phyloP scores from a whole-genome alignment of 2,797 vertebrate species.

The Eleutherodactylus coqui region DNA sequence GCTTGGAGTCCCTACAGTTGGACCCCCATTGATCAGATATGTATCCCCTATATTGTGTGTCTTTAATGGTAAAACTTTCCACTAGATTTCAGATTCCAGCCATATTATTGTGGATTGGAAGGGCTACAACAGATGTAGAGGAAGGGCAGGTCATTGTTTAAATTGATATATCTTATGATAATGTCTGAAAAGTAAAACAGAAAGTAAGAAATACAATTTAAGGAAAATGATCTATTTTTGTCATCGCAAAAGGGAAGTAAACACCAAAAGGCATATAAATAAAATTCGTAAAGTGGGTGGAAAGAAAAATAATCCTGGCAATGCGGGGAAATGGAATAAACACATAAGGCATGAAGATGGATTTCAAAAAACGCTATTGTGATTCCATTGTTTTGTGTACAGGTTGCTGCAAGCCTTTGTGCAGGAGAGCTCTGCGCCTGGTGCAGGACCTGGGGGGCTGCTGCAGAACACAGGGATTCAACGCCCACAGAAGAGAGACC shows the following conservation, averaged over 20 bases:
- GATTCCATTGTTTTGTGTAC: not conserved
- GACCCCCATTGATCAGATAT: too few relatives aligned
- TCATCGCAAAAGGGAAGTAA: constrained; percentile 20
- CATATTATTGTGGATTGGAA: not conserved
- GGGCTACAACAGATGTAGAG: not conserved
- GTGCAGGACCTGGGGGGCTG: too few relatives aligned
- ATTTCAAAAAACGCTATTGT: not conserved
- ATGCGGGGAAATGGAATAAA: not conserved
- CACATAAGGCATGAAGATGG: not conserved
- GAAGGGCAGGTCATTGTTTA: not conserved
- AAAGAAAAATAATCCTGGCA: not conserved
- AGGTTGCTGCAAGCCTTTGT: not conserved
- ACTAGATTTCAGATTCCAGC: not conserved
- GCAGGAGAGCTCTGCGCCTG: not conserved
- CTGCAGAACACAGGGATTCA: too few relatives aligned
- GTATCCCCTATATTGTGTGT: too few relatives aligned
- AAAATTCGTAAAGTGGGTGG: constrained; percentile 5
- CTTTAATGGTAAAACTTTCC: too few relatives aligned
- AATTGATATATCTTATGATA: not conserved
- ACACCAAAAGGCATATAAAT: not conserved
- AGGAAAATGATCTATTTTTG: constrained; percentile 34
- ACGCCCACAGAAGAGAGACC: too few relatives aligned
- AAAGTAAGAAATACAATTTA: constrained; percentile 15
- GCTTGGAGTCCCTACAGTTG: too few relatives aligned
- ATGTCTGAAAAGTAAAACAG: not conserved